These are phyloP conservation scores for Pherbina coryleti DNA, from an alignment of 2,888 invertebrate species.

Conservation along the genomic window DNA sequence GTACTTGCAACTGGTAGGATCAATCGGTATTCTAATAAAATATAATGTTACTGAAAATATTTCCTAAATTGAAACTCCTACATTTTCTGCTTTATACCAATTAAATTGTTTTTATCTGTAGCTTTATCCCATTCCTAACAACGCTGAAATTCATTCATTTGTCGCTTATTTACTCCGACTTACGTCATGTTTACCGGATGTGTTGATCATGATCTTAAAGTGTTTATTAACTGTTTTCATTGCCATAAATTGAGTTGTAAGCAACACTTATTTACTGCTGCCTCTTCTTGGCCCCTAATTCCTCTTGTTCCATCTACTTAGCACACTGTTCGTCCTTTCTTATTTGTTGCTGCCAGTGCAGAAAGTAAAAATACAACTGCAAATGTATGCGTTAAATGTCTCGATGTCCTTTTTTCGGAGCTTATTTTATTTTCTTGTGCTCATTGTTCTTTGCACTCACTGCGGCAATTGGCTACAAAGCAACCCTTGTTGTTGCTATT, in stretches of 20 bases:
- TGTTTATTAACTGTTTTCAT: conserved; percentile 65
- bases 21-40: no score
- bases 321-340: background rate
- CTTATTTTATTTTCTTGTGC: conserved; percentile 38
- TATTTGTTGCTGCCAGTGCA: background rate
- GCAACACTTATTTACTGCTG: conserved; percentile 54
- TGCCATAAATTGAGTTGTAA: conserved; percentile 66
- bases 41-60: no score
- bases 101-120: no score
- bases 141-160: no score
- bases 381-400: conserved; percentile 4
- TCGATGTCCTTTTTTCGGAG: conserved; percentile 38
- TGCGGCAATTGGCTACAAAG: conserved; percentile 39
- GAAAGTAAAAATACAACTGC: conserved; percentile 22
- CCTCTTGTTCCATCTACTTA: background rate
- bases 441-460: conserved; percentile 30
- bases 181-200: background rate
- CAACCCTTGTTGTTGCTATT: conserved; percentile 43
- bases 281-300: background rate
- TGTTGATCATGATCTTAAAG: background rate
- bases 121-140: no score
- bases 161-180: background rate
- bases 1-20: no score
- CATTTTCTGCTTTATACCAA: no score
- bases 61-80: no score